A percentile compares a stretch with the other conserved stretches of the same genome.
Evolutionary conservation across 2,113 vertebrate genomes (phyloP).

Genomic region (Hippocampus comes): DNA sequence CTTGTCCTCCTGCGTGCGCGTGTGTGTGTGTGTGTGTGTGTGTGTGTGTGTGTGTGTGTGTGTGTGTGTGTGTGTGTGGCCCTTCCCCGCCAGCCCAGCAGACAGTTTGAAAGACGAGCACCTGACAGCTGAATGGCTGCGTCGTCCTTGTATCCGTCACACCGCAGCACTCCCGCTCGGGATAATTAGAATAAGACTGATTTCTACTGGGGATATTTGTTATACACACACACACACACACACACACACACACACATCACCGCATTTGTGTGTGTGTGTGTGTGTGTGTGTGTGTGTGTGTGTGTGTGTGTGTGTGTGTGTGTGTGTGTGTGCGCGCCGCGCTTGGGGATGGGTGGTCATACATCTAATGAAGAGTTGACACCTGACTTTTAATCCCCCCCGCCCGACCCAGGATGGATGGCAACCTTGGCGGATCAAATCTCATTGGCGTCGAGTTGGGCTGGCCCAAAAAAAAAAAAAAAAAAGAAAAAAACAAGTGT

Average conservation of each 20-base stretch:
- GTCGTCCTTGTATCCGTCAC: slow-evolving; percentile 72
- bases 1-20: neutral
- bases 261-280: neutral
- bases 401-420: slow-evolving; percentile 41
- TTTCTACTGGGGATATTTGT: slow-evolving; percentile 43
- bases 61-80: neutral
- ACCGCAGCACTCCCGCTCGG: slow-evolving; percentile 24
- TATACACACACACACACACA: slow-evolving; percentile 13
- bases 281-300: slow-evolving; percentile 1
- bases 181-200: slow-evolving; percentile 71
- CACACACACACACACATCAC: neutral
- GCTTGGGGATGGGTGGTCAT: slow-evolving; percentile 23
- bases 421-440: slow-evolving; percentile 66
- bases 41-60: neutral
- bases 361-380: slow-evolving; percentile 58
- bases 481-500: neutral
- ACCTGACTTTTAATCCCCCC: slow-evolving; percentile 52
- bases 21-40: neutral
- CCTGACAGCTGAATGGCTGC: slow-evolving; percentile 49
- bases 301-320: slow-evolving; percentile 1
- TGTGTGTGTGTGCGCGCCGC: slow-evolving; percentile 5
- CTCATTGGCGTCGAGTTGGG: slow-evolving; percentile 46
- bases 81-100: slow-evolving; percentile 9
- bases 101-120: slow-evolving; percentile 55
- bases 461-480: slow-evolving; percentile 17